phyloP scores from a whole-genome alignment of 2,113 vertebrate genomes.

The Rafetus swinhoei region DNA sequence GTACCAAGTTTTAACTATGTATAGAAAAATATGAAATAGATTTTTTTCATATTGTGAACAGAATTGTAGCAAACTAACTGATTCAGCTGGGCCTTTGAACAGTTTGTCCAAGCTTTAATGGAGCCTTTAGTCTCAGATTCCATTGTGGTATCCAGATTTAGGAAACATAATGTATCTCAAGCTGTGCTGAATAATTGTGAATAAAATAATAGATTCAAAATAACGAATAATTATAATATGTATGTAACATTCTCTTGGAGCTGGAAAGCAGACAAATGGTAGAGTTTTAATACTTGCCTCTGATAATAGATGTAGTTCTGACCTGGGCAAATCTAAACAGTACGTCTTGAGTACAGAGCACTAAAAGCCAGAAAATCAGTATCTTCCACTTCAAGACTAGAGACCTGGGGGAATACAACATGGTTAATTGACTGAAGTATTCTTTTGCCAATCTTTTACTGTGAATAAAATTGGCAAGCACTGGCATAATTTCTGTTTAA shows the following conservation, averaged over 20 bases:
- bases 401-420: background rate
- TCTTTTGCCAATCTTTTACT: background rate
- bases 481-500: background rate
- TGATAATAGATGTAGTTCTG: slow-evolving; percentile 21
- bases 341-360: slow-evolving; percentile 47
- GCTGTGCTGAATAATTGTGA: slow-evolving; percentile 42
- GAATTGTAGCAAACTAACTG: slow-evolving; percentile 13
- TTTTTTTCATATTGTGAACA: slow-evolving; percentile 15
- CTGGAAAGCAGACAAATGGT: slow-evolving; percentile 19
- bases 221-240: slow-evolving; percentile 25
- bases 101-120: background rate
- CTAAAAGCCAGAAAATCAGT: slow-evolving; percentile 1
- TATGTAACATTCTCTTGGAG: background rate
- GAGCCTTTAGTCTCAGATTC: background rate
- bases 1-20: slow-evolving; percentile 53
- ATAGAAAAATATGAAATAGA: slow-evolving; percentile 26
- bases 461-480: background rate
- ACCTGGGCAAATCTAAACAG: slow-evolving; percentile 57
- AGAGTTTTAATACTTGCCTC: background rate
- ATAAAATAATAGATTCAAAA: slow-evolving; percentile 16
- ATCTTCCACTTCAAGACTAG: background rate
- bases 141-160: background rate
- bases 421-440: background rate
- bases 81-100: background rate
- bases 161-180: slow-evolving; percentile 35